Evolutionary conservation across 1,140 invertebrate species (phyloP).

Genomic region (Tetranychus urticae): DNA sequence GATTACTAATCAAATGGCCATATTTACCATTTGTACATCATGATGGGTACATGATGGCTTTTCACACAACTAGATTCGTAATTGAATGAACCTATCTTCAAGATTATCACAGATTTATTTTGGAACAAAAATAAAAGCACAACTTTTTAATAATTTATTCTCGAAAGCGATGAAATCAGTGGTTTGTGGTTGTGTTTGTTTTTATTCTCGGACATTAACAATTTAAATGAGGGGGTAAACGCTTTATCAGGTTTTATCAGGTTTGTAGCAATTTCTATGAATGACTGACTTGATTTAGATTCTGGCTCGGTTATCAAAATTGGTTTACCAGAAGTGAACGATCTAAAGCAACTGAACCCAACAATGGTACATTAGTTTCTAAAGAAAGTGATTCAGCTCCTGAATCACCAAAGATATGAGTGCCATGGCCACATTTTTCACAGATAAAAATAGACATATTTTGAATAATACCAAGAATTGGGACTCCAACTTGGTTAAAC

Average conservation of each 20-base stretch:
- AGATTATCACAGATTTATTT: no score
- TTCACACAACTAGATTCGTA: no score
- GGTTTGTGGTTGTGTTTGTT: no score
- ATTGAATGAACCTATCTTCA: no score
- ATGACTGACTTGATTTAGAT: neutral
- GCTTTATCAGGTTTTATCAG: neutral
- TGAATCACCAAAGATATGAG: conserved; percentile 17
- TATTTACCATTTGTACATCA: no score
- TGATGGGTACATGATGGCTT: no score
- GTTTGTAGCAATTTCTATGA: neutral
- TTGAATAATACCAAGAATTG: conserved; percentile 52
- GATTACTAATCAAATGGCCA: no score
- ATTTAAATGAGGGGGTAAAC: neutral
- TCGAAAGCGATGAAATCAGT: no score
- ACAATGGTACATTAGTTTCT: conserved; percentile 11
- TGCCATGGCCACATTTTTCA: conserved; percentile 31
- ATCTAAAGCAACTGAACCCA: conserved; percentile 8
- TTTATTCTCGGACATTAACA: neutral
- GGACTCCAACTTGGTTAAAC: conserved; percentile 38
- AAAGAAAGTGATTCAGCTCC: conserved; percentile 14
- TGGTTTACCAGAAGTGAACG: neutral
- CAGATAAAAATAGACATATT: conserved; percentile 49
- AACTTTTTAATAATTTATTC: no score
- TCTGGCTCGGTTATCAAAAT: neutral
- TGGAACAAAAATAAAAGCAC: no score